Conservation (phyloP, 92 coral and sea anemone species). For the Actinostola sp. region DNA sequence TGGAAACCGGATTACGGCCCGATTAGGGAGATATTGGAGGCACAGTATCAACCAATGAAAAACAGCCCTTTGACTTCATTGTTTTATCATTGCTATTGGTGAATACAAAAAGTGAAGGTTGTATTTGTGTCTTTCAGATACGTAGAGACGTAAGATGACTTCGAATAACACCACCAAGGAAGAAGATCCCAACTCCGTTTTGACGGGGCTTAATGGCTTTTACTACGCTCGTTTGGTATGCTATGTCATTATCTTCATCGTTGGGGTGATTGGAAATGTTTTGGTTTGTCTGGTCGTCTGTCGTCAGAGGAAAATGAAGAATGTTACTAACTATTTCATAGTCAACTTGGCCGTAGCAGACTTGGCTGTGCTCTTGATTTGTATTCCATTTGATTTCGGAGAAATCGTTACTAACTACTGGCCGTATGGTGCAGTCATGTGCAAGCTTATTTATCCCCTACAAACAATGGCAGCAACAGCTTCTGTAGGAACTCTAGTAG, state of each 20-base stretch:
- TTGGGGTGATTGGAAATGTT: slow-evolving; percentile 91
- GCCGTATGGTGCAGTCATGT: slow-evolving; percentile 93
- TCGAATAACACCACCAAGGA: slow-evolving; percentile 17
- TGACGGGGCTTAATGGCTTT: slow-evolving; percentile 19
- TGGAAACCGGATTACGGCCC: not conserved
- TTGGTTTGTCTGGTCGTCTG: slow-evolving; percentile 93
- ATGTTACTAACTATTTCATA: slow-evolving; percentile 92
- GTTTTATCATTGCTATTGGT: not conserved
- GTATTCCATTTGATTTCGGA: slow-evolving; percentile 87
- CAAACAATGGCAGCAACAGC: slow-evolving; percentile 98
- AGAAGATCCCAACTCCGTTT: not conserved
- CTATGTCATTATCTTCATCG: slow-evolving; percentile 80
- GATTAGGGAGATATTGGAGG: slow-evolving; percentile 7
- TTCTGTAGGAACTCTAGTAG: slow-evolving; percentile 93
- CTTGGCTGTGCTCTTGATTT: slow-evolving; percentile 83
- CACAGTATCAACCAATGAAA: slow-evolving; percentile 21
- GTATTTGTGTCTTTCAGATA: not conserved
- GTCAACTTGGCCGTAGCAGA: slow-evolving; percentile 95
- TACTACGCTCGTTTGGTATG: slow-evolving; percentile 75
- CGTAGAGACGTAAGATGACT: not conserved
- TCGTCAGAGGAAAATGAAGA: slow-evolving; percentile 93
- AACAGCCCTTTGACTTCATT: not conserved
- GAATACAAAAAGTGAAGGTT: not conserved
- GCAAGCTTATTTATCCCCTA: slow-evolving; percentile 82
- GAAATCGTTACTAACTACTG: slow-evolving; percentile 73